Evolutionary conservation across 2,113 vertebrate species (phyloP).

Genomic region (Oncorhynchus tshawytscha): DNA sequence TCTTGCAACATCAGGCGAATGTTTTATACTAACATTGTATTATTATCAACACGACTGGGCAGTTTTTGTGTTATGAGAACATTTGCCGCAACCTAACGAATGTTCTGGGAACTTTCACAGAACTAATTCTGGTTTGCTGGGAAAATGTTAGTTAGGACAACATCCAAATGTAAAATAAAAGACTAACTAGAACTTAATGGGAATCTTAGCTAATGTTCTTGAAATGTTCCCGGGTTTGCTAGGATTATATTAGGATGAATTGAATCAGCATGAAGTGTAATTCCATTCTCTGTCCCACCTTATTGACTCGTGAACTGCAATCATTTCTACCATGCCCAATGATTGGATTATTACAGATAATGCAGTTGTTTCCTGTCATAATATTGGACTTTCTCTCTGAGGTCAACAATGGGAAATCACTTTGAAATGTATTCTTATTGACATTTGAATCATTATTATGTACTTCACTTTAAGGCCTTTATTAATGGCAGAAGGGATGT

Average conservation of each 20-base stretch:
- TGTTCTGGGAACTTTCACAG: no score
- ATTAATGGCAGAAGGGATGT: conserved; percentile 57
- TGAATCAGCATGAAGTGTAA: conserved; percentile 61
- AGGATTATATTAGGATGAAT: conserved; percentile 57
- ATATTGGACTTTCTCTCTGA: conserved; percentile 69
- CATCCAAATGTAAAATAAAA: no score
- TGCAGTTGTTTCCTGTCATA: conserved; percentile 77
- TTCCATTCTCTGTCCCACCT: conserved; percentile 54
- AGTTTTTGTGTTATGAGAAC: no score
- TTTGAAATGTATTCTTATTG: conserved; percentile 76
- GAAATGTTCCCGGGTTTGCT: no score
- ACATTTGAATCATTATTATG: conserved; percentile 72
- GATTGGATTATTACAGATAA: conserved; percentile 81
- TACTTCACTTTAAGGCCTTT: conserved; percentile 63
- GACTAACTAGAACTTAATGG: no score
- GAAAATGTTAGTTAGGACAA: no score
- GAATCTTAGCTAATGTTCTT: no score
- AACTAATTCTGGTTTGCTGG: no score
- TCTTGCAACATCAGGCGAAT: no score
- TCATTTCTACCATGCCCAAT: conserved; percentile 67
- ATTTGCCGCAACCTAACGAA: no score
- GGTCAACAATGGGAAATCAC: conserved; percentile 79
- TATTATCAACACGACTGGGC: no score
- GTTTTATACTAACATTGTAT: no score
- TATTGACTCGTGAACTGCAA: conserved; percentile 71